phyloP scores from a whole-genome alignment of 2,113 vertebrate species.

The Pelecanoides urinatrix region DNA sequence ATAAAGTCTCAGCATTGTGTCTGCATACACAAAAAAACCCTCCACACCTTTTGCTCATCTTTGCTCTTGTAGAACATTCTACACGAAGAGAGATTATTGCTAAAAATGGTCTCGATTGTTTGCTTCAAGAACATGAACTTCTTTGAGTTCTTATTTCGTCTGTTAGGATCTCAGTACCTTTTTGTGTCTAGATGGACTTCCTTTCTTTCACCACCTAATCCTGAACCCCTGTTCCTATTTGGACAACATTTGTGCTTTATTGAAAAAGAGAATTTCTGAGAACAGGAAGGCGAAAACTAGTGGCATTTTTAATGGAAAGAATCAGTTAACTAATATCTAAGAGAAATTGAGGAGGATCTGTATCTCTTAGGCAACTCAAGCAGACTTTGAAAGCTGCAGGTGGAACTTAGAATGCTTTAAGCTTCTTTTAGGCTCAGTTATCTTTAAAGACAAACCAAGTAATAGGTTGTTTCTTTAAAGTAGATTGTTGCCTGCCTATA shows the following conservation, averaged over 20 bases:
- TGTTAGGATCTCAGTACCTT: not conserved
- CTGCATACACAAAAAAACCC: not conserved
- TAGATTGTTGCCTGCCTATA: not conserved
- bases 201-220: not conserved
- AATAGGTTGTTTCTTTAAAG: not conserved
- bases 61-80: not conserved
- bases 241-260: not conserved
- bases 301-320: not conserved
- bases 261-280: not conserved
- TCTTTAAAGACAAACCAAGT: not conserved
- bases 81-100: not conserved
- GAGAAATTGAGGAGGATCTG: not conserved
- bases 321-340: not conserved
- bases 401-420: not conserved
- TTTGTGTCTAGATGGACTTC: not conserved
- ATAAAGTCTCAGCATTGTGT: not conserved
- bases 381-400: not conserved
- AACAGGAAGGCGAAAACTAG: not conserved
- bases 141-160: not conserved
- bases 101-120: not conserved
- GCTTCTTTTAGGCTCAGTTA: not conserved
- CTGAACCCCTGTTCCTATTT: not conserved
- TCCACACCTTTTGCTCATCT: not conserved
- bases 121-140: not conserved
- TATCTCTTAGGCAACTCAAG: not conserved